These are phyloP conservation scores for Percina caprodes DNA, from an alignment of 2,113 vertebrate genomes.

Conservation along the genomic window DNA sequence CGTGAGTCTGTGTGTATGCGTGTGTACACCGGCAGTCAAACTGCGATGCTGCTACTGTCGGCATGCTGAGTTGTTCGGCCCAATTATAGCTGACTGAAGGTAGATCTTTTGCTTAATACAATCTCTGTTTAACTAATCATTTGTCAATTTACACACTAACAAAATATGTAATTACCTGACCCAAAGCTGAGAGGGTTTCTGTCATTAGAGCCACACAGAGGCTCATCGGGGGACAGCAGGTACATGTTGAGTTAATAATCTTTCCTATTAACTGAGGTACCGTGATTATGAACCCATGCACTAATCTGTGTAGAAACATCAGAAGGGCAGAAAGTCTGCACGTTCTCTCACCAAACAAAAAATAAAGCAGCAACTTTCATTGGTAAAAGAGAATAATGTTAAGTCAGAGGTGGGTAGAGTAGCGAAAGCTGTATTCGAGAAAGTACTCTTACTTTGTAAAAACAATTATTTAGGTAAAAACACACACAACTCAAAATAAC, in stretches of 20 bases:
- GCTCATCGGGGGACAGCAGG: background rate
- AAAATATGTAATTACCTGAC: slow-evolving; percentile 26
- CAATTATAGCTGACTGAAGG: slow-evolving; percentile 47
- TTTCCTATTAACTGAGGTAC: background rate
- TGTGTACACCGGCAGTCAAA: slow-evolving; percentile 2
- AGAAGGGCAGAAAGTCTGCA: background rate
- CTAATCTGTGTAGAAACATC: background rate
- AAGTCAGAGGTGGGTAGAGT: too few species aligned
- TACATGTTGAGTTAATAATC: slow-evolving; percentile 8
- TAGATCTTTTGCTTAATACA: slow-evolving; percentile 32
- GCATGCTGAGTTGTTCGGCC: slow-evolving; percentile 3
- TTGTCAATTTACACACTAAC: slow-evolving; percentile 30
- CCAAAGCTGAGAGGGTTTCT: slow-evolving; percentile 11
- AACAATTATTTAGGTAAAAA: too few species aligned
- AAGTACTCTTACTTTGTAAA: too few species aligned
- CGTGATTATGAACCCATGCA: background rate
- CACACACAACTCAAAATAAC: too few species aligned
- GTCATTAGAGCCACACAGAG: slow-evolving; percentile 5
- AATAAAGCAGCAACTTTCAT: background rate
- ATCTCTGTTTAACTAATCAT: slow-evolving; percentile 40
- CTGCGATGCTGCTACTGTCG: background rate
- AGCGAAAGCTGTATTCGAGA: too few species aligned
- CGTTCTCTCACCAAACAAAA: background rate
- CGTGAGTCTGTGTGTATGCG: slow-evolving; percentile 24
- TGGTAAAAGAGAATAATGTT: background rate